Evolutionary conservation across 2,113 vertebrate genomes (phyloP).

Genomic region (Albula goreensis): DNA sequence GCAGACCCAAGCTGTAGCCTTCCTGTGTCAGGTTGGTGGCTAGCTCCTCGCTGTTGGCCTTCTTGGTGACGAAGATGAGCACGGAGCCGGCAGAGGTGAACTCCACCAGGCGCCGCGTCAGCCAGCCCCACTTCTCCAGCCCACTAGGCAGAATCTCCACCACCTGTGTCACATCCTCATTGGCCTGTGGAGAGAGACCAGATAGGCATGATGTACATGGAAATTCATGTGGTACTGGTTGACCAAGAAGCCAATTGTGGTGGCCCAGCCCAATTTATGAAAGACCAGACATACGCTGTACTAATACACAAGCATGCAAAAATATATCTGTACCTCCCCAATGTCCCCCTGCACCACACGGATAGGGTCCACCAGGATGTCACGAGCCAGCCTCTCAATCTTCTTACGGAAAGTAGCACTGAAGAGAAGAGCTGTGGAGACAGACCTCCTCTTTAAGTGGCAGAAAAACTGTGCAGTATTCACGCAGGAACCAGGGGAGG

Average conservation of each 20-base stretch:
- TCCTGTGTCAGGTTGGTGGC: slow-evolving; percentile 91
- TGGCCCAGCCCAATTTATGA: too few species aligned
- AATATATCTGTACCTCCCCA: slow-evolving; percentile 79
- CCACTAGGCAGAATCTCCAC: slow-evolving; percentile 86
- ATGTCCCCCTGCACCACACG: slow-evolving; percentile 97
- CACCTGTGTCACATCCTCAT: slow-evolving; percentile 95
- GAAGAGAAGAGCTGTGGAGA: slow-evolving; percentile 85
- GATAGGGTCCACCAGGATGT: slow-evolving; percentile 93
- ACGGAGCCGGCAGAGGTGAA: slow-evolving; percentile 94
- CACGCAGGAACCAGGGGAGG: not conserved
- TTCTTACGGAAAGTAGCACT: slow-evolving; percentile 98
- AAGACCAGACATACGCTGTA: too few species aligned
- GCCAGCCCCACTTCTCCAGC: slow-evolving; percentile 91
- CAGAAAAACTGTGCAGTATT: not conserved
- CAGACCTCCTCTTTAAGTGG: not conserved
- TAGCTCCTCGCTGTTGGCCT: slow-evolving; percentile 90
- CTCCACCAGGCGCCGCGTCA: slow-evolving; percentile 88
- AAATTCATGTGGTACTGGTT: not conserved
- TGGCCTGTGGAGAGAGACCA: slow-evolving; percentile 73
- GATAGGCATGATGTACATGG: not conserved
- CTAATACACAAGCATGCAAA: too few species aligned
- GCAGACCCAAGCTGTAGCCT: slow-evolving; percentile 87
- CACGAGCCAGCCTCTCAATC: slow-evolving; percentile 92
- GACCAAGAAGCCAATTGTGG: too few species aligned
- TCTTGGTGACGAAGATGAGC: slow-evolving; percentile 96